Evolutionary conservation across 2,888 invertebrate genomes (phyloP), one percentile per base, ranked within the genome.

Genomic region (Gonocerus acuteangulatus): DNA sequence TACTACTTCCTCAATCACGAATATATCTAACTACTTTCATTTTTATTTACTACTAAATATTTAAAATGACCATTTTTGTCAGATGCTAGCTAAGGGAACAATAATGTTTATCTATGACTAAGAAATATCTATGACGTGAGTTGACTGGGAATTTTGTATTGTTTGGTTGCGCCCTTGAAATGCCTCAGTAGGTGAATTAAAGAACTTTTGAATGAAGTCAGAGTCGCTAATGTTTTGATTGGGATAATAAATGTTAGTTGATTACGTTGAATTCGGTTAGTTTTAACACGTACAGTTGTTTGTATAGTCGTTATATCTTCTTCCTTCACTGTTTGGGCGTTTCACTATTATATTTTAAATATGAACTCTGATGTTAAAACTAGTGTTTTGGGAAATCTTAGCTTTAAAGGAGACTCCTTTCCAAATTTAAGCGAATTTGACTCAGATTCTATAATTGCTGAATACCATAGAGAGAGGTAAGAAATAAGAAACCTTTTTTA

Each of bases 351-450:
- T 15, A 11, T 15, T 4, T 4, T 19, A 47, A 47, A 47, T 19
- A 57, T 57, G 57, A 57, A 57, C 9, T 39, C 57, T 18, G 44
- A 57, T 21, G 44, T 27, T 7, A 23, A 27, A 18, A 44, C 45
- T n/a, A 57, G 32, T 57, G 57, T 75, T 62, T 71, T 78, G 69
- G 76, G 77, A 68, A 77, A 78, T 69, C 76, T 78, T 70, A 77
- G 77, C 71, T 79, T 79, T 68, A 79, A 78, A 69, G 76, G 75
- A 64, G 79, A 79, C 69, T 78, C 78, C 39, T 69, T 79, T 66
- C 77, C 78, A 49, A 78, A 78, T 71, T 79, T 77, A 68, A 78
- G 77, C 69, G 79, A 79, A 73, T 79, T 79, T 70, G 79, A 79
- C 73, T 76, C 78, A 36, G 77, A 77, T 69, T 77, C 77, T 61